Conservation (phyloP, 2,888 invertebrate genomes). For the Hybos culiciformis region DNA sequence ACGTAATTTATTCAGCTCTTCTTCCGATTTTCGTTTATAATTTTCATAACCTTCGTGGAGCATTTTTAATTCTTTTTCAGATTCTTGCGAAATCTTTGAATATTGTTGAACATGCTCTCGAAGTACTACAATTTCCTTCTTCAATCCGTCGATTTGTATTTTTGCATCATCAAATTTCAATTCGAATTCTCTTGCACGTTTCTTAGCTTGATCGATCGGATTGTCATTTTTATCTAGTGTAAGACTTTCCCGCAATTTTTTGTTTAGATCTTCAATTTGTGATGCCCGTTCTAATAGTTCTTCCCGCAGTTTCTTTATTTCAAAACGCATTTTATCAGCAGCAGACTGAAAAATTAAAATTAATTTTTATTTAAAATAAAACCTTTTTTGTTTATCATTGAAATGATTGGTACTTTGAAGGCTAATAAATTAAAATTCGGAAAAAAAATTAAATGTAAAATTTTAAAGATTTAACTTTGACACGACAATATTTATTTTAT, state of each 20-base stretch:
- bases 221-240: conserved; percentile 42
- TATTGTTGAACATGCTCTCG: conserved; percentile 73
- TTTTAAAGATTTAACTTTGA: too few species aligned
- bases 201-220: conserved; percentile 45
- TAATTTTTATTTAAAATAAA: not conserved
- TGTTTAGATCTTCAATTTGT: conserved; percentile 53
- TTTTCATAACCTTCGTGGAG: conserved; percentile 44
- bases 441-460: too few species aligned
- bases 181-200: conserved; percentile 56
- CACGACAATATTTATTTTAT: too few species aligned
- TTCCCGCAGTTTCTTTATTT: conserved; percentile 45
- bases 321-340: conserved; percentile 35
- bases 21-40: conserved; percentile 45
- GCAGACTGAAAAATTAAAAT: not conserved
- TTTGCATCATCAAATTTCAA: conserved; percentile 47
- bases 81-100: conserved; percentile 65
- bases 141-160: conserved; percentile 51
- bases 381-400: not conserved
- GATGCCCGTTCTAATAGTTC: conserved; percentile 46
- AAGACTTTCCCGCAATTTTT: conserved; percentile 51
- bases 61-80: conserved; percentile 63
- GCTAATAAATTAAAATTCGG: too few species aligned
- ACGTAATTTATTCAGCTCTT: conserved; percentile 39
- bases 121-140: conserved; percentile 54
- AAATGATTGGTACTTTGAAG: too few species aligned